A percentile compares a stretch with the other conserved stretches of the same genome.
These are phyloP conservation scores for Noctuana brunneofusca DNA, from an alignment of 2,888 invertebrate genomes.

Conservation along the genomic window DNA sequence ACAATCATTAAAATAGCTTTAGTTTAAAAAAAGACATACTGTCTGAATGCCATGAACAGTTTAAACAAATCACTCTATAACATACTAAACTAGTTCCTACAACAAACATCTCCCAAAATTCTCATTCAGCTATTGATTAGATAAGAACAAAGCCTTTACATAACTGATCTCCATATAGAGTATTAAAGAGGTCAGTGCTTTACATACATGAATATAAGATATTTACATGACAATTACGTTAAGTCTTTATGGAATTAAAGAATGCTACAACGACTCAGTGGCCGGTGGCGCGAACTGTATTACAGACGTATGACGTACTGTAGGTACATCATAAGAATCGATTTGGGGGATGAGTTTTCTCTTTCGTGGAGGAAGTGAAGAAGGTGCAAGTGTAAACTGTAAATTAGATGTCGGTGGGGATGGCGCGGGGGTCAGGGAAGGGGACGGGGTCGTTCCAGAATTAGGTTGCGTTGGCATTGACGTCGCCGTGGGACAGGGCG, in stretches of 20 bases:
- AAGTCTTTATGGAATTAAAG: slow-evolving; percentile 17
- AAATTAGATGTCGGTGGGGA: slow-evolving; percentile 69
- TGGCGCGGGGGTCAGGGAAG: slow-evolving; percentile 64
- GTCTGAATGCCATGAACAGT: slow-evolving; percentile 35
- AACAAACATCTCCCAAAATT: slow-evolving; percentile 43
- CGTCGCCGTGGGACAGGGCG: slow-evolving; percentile 67
- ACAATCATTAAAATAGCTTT: slow-evolving; percentile 39
- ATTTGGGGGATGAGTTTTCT: slow-evolving; percentile 89
- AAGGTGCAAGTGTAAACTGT: slow-evolving; percentile 62
- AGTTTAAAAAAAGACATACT: slow-evolving; percentile 25
- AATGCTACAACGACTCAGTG: slow-evolving; percentile 70
- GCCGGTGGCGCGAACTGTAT: slow-evolving; percentile 92
- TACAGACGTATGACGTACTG: slow-evolving; percentile 85
- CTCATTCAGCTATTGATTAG: slow-evolving; percentile 44
- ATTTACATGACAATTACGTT: slow-evolving; percentile 20
- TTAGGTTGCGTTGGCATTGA: slow-evolving; percentile 71
- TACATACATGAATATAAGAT: slow-evolving; percentile 41
- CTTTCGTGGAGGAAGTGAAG: slow-evolving; percentile 89
- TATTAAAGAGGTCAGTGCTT: too few relatives aligned
- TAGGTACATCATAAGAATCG: slow-evolving; percentile 67
- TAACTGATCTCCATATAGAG: too few relatives aligned
- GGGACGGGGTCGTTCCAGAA: slow-evolving; percentile 82
- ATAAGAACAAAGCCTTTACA: slow-evolving; percentile 51
- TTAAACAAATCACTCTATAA: slow-evolving; percentile 39
- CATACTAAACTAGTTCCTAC: slow-evolving; percentile 40